These are phyloP conservation scores for Ameiurus melas DNA, from an alignment of 2,113 vertebrate species.

Conservation along the genomic window DNA sequence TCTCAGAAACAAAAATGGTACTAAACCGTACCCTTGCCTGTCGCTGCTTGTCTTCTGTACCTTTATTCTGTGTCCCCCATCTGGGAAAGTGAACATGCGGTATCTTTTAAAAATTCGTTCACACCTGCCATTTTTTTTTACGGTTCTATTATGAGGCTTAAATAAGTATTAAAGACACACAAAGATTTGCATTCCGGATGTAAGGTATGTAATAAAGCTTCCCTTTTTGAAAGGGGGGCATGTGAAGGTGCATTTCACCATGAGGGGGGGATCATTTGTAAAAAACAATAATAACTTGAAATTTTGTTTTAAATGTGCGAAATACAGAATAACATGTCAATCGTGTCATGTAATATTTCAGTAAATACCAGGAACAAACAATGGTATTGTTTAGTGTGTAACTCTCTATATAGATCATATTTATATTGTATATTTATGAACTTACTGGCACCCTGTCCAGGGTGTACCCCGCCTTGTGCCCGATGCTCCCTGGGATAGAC, in stretches of 20 bases:
- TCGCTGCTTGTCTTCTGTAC: slow-evolving; percentile 2
- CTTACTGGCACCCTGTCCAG: too few relatives aligned
- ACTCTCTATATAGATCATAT: too few relatives aligned
- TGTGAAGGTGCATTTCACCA: not conserved
- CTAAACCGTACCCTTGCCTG: not conserved
- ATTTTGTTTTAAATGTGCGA: not conserved
- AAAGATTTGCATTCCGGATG: slow-evolving; percentile 5
- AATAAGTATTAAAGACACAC: not conserved
- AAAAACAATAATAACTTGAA: not conserved
- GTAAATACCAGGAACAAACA: not conserved
- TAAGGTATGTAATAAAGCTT: not conserved
- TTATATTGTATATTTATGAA: not conserved
- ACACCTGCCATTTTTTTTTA: not conserved
- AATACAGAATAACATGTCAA: not conserved
- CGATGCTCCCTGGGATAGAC: too few relatives aligned
- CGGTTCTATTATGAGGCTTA: not conserved
- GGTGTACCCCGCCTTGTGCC: too few relatives aligned
- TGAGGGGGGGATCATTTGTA: not conserved
- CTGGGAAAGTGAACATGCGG: too few relatives aligned
- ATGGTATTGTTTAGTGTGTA: not conserved
- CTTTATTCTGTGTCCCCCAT: slow-evolving; percentile 9
- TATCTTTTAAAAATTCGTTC: not conserved
- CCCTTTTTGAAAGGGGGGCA: not conserved
- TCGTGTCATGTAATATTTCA: not conserved
- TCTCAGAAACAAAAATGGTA: not conserved